Evolutionary conservation across 2,888 invertebrate genomes (phyloP), one percentile per base, ranked within the genome.

Genomic region (Synergus laeviventris): DNA sequence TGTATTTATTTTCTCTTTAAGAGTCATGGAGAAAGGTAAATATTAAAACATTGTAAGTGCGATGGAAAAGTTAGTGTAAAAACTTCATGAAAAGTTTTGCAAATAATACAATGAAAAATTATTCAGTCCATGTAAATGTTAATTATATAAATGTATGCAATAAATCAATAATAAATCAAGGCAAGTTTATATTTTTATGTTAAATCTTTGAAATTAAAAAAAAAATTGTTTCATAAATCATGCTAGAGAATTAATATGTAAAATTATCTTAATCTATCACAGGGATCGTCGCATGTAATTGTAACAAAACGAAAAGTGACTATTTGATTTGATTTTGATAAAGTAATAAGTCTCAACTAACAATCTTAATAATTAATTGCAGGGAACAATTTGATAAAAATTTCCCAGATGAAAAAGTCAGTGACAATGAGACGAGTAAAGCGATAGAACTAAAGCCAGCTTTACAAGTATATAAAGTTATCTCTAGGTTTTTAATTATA

Each of bases 301-400:
- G 49, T n/a, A n/a, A 49, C n/a, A n/a, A 49, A n/a, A 8, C 49
- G n/a, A 7, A 1, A 49, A 16, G 16, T 1, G 49, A 49, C 49
- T 49, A 9, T 1, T 39, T 49, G 7, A 16, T n/a, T 49, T 7
- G 49, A n/a, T n/a, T 49, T 49, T 49, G n/a, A 49, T n/a, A 49
- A n/a, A n/a, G n/a, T n/a, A n/a, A n/a, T 5, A 31, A 31, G 31
- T 5, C 31, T 31, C 5, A 31, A 54, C 18, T 54, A 54, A 18
- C 18, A 11, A 8, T 54, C 9, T 11, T 59, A 24, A 24, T 59
- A 24, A 24, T 59, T 59, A 18, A 21, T 92, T 92, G 74, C 89
- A 97, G 97, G 83, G 91, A 93, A 83, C 96, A 97, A 76, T 96
- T 97, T 89, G 96, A 97, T 91, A 90, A 91, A 49, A 90, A 93